Evolutionary conservation across 2,797 vertebrate species (phyloP).

Genomic region (Syngnathus acus): DNA sequence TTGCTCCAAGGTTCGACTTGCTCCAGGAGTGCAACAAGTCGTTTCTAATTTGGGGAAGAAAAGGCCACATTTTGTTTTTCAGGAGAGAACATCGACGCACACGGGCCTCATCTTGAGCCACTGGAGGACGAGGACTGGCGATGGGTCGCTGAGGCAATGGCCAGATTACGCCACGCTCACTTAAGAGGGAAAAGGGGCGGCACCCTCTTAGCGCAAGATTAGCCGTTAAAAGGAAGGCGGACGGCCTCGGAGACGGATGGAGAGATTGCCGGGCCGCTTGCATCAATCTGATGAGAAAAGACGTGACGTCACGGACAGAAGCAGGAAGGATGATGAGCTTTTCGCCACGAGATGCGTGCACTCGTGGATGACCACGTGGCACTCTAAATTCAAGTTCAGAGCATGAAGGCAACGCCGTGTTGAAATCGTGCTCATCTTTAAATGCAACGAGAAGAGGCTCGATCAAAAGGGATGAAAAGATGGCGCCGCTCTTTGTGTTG

Average conservation of each 20-base stretch:
- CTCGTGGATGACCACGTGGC: background rate
- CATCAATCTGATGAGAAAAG: background rate
- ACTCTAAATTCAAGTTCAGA: background rate
- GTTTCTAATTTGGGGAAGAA: no score
- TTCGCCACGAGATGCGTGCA: background rate
- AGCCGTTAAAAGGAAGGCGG: conserved; percentile 79
- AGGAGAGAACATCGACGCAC: conserved; percentile 34
- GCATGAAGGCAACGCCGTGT: background rate
- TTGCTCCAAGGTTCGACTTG: no score
- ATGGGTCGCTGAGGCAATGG: conserved; percentile 28
- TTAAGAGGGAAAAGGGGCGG: conserved; percentile 66
- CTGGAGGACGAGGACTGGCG: conserved; percentile 44
- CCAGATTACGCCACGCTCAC: conserved; percentile 62
- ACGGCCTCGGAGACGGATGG: conserved; percentile 39
- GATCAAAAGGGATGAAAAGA: no score
- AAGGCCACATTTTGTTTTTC: background rate
- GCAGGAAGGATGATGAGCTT: conserved; percentile 50
- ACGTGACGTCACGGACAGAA: conserved; percentile 39
- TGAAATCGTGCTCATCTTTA: background rate
- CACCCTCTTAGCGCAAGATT: conserved; percentile 86
- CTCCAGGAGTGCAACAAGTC: no score
- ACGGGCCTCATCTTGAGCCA: no score
- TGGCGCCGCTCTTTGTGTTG: no score
- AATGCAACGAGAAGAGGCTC: no score
- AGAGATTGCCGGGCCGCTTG: conserved; percentile 28